These are phyloP conservation scores for Marisa cornuarietis DNA, from an alignment of 1,140 invertebrate species.

Conservation along the genomic window DNA sequence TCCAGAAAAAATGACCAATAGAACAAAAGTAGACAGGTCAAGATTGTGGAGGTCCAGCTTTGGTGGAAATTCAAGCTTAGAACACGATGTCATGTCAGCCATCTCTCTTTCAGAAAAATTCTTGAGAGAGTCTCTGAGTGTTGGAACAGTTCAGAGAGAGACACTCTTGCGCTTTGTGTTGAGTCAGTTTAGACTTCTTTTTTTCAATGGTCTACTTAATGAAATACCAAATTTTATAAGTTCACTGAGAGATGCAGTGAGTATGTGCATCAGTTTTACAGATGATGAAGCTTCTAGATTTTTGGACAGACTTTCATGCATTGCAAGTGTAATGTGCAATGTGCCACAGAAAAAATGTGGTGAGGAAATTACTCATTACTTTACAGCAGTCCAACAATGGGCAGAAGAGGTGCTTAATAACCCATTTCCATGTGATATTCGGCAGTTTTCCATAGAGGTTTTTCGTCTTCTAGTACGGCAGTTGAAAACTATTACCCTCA, in stretches of 20 bases:
- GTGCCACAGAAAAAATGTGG: background rate
- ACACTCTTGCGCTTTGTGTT: background rate
- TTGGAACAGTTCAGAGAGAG: background rate
- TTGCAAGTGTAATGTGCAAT: background rate
- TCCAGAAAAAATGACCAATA: too few species aligned
- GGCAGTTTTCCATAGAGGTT: background rate
- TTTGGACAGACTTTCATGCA: background rate
- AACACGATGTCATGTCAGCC: too few species aligned
- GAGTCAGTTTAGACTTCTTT: background rate
- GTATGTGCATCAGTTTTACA: background rate
- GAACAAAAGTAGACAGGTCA: background rate
- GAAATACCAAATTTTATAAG: background rate
- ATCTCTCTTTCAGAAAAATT: too few species aligned
- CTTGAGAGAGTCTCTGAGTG: background rate
- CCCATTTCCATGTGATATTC: background rate
- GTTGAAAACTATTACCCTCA: background rate
- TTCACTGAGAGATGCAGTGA: background rate
- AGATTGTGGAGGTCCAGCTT: background rate
- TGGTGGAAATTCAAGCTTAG: too few species aligned
- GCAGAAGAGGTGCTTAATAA: background rate
- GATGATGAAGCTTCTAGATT: background rate
- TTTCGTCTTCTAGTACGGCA: background rate
- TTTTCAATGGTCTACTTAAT: background rate
- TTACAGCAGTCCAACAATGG: background rate
- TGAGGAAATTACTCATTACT: background rate